A percentile compares a stretch with the other conserved stretches of the same genome.
Evolutionary conservation across 2,888 invertebrate species (phyloP).

Genomic region (Heliconius sara): DNA sequence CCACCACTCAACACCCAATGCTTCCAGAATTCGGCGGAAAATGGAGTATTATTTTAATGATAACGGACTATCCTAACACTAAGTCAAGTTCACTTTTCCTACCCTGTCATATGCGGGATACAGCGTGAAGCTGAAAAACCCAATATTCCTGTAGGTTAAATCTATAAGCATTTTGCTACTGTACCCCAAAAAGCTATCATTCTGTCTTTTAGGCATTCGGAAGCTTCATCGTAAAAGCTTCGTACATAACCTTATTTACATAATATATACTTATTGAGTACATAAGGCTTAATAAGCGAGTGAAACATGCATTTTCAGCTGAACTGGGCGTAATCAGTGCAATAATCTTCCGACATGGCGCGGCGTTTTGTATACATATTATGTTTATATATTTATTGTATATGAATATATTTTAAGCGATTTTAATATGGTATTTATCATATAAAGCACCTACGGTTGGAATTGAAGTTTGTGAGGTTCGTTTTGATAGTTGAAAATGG

Average conservation of each 20-base stretch:
- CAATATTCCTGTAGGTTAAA: not conserved
- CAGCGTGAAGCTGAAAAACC: too few species aligned
- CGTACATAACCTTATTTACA: conserved; percentile 20
- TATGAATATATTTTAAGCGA: conserved; percentile 22
- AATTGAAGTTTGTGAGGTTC: not conserved
- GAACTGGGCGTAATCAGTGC: conserved; percentile 32
- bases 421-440: not conserved
- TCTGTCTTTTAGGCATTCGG: not conserved
- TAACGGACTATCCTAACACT: too few species aligned
- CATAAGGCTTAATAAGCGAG: conserved; percentile 34
- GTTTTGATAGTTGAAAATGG: not conserved
- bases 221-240: conserved; percentile 1
- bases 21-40: too few species aligned
- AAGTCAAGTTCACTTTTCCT: too few species aligned
- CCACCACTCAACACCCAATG: too few species aligned
- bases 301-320: conserved; percentile 35
- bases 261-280: conserved; percentile 35
- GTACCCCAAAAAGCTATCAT: conserved; percentile 8
- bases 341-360: conserved; percentile 38
- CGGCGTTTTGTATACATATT: not conserved
- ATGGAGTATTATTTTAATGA: too few species aligned
- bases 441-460: not conserved
- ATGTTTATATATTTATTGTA: conserved; percentile 1
- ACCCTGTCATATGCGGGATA: too few species aligned
- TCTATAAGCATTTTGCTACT: not conserved